Base-by-base conservation (phyloP, 2,888 invertebrate genomes). In the Chironomus riparius region DNA sequence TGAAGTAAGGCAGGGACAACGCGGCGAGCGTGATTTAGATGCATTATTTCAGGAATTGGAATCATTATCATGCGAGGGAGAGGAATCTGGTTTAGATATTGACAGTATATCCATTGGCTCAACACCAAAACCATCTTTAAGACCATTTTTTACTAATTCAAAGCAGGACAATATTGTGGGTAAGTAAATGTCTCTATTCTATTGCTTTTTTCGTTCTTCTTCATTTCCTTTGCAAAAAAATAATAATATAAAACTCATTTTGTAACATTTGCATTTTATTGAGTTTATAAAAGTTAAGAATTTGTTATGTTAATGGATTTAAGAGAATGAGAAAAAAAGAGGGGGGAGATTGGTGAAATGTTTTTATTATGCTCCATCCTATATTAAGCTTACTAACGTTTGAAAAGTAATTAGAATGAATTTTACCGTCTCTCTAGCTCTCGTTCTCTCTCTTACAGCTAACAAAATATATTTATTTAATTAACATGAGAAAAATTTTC, bases 31-130 rank as follows among this genome's bases (percentile, higher is more conserved):
- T 82, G 94, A 95, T 83, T 93, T 96, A 82, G 97, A 97, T 82
- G 96, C 97, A 80, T 87, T 97, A 77, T 93, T 98, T 85, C 92
- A 98, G 86, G 98, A 99, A 83, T 85, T 98, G 79, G 98, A 98
- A 84, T 97, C 97, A 78, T 86, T 98, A 78, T 95, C 95, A 80
- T 91, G 91, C 81, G 91, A 91, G 80, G 88, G 88, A 76, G 91
- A 91, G 80, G 98, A 98, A 83, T 97, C 96, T 12, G 97, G 94
- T 0, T 97, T 95, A 6, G 97, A 97, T 82, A 88, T 93, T 86
- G 98, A 98, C 84, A 97, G 95, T 73, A 92, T 98, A 87, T 97
- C 96, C 82, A 95, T 98, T 81, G 94, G 95, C 78, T 98, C 97
- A 79, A 97, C 97, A 68, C 98, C 98, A 18, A 98, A 98, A 83